These are phyloP conservation scores for Agelastica alni DNA, from an alignment of 2,888 invertebrate species.

Conservation along the genomic window DNA sequence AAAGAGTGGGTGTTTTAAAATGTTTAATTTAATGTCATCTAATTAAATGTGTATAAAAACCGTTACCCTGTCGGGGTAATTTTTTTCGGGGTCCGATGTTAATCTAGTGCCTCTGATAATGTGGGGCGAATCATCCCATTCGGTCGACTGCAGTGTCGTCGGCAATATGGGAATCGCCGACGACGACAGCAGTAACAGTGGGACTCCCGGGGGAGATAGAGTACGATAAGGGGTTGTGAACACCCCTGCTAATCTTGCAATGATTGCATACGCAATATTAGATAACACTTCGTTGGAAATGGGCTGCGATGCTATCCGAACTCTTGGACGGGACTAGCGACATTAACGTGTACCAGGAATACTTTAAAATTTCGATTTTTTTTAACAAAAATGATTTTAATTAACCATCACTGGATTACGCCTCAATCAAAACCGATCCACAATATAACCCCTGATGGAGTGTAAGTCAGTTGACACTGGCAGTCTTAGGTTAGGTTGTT, in stretches of 20 bases:
- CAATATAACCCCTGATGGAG: too few species aligned
- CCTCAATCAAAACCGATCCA: too few species aligned
- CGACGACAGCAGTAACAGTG: background rate
- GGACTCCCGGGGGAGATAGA: constrained; percentile 50
- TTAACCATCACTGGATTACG: too few species aligned
- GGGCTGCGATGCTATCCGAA: constrained; percentile 34
- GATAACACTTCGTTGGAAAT: constrained; percentile 48
- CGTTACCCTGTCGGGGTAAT: too few species aligned
- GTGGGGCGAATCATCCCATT: constrained; percentile 18
- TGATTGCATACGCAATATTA: constrained; percentile 57
- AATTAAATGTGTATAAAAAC: too few species aligned
- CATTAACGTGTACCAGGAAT: background rate
- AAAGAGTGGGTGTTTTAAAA: too few species aligned
- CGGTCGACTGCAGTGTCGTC: constrained; percentile 25
- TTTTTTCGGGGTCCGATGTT: constrained; percentile 16
- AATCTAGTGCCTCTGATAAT: constrained; percentile 8
- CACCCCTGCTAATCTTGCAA: constrained; percentile 56
- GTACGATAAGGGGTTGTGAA: constrained; percentile 48
- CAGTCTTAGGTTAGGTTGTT: too few species aligned
- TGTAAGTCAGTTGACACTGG: too few species aligned
- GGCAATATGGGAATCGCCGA: constrained; percentile 37
- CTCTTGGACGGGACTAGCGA: constrained; percentile 12
- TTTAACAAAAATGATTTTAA: background rate
- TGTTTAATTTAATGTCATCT: too few species aligned
- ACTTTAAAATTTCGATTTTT: background rate